Conservation (phyloP, 2,113 vertebrate species). For the Scomber colias region DNA sequence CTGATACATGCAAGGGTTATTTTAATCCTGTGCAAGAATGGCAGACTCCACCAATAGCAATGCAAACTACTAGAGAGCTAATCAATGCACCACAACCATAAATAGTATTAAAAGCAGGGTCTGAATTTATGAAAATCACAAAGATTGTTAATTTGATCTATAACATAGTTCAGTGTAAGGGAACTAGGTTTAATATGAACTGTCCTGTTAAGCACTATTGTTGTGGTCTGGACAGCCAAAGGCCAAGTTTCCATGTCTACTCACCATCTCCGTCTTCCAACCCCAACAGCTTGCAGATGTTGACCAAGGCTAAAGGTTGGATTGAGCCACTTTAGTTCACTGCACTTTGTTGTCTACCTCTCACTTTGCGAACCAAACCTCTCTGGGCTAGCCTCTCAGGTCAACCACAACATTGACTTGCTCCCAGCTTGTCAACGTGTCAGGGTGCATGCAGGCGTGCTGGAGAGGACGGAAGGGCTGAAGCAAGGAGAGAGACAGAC, state of each 20-base stretch:
- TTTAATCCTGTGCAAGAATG: too few species aligned
- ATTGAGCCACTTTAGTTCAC: constrained; percentile 63
- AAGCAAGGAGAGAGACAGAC: constrained; percentile 45
- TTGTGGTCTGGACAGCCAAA: constrained; percentile 31
- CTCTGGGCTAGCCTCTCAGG: constrained; percentile 63
- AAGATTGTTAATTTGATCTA: neutral
- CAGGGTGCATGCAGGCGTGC: constrained; percentile 74
- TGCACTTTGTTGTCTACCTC: constrained; percentile 70
- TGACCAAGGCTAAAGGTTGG: constrained; percentile 56
- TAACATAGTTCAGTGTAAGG: neutral
- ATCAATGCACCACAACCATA: too few species aligned
- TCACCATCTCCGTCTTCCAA: constrained; percentile 34
- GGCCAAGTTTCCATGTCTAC: constrained; percentile 41
- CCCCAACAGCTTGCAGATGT: constrained; percentile 64
- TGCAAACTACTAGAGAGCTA: too few species aligned
- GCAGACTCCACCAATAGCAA: too few species aligned
- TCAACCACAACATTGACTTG: constrained; percentile 75
- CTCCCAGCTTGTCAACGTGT: constrained; percentile 78
- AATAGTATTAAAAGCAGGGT: too few species aligned
- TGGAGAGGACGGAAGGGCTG: constrained; percentile 52
- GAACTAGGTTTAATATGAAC: neutral
- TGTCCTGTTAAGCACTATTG: constrained; percentile 13
- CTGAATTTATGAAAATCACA: too few species aligned
- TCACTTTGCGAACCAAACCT: constrained; percentile 71
- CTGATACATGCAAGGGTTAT: too few species aligned